Evolutionary conservation across 2,113 vertebrate genomes (phyloP), one percentile per base, ranked within the genome.

Genomic region (Spermophilus dauricus): DNA sequence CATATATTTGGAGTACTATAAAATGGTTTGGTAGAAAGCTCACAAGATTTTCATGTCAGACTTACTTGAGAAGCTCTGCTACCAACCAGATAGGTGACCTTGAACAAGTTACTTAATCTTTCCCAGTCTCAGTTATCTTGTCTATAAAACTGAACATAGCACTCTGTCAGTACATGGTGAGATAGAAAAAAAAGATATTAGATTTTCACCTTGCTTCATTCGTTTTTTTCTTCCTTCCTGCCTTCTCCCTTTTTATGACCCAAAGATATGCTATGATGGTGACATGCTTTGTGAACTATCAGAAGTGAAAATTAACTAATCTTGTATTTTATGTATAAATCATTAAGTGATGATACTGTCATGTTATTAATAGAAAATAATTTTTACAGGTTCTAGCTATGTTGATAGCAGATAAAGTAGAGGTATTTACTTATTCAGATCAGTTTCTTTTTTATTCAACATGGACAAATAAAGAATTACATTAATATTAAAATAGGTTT

Each of bases 401-500:
- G 6, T 13, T 72, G 8, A 70, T 13, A 73, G 86, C 42, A 78
- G 5, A 96, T 73, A 91, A 93, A 93, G 77, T 17, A 70, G 28
- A 28, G 8, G n/a, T 58, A 53, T 63, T 91, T 80, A 39, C 51
- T 42, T 51, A 51, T 1, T 72, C 58, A 92, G 10, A 67, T 77
- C 18, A 75, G 24, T 69, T 97, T 72, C 20, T 11, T 89, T 92
- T 95, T 65, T 95, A 45, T 22, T 28, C 37, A 83, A 75, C 5
- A n/a, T 28, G 8, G 9, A 89, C 37, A 87, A 75, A 76, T 83
- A 86, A 67, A 77, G 1, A 67, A 81, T 92, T 87, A 73, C 1
- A 39, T 86, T 76, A 70, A 67, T 89, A 87, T 78, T 84, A 93
- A 90, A 96, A 80, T 48, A 53, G 2, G 94, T 58, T 90, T 88